Evolutionary conservation across 2,797 vertebrate species (phyloP), one percentile per base, ranked within the genome.

Genomic region (Hippocampus kuda): DNA sequence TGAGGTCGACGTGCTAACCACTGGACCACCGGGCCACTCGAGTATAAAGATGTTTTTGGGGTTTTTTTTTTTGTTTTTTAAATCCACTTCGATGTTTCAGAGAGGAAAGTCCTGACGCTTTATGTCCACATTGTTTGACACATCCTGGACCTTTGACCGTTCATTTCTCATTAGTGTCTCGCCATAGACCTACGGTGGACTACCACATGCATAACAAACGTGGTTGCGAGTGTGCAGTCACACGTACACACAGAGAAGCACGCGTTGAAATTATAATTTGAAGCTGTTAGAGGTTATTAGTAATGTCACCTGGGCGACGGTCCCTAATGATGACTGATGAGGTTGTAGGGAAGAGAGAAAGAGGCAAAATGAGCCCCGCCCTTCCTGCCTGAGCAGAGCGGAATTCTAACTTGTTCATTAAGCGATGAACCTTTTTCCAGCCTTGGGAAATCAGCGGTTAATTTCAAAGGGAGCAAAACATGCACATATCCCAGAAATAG

Each of bases 321-420:
- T 68, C 1, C 53, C 24, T 67, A 70, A 73, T 74, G 70, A 74
- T 74, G 66, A 70, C 51, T 71, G 75, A 77, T 70, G 42, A 6
- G 1, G 41, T 71, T 26, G 53, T 54, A 61, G 57, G 16, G n/a
- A 57, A 62, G n/a, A 68, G 51, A 56, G 53, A 24, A 26, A 41
- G 49, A 60, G 75, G 66, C 42, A 15, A 62, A 49, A 62, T 22
- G 18, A 7, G 41, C 54, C 64, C 44, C 51, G 48, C 77, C 24
- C 62, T 69, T n/a, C 54, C 42, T n/a, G 71, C 51, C 54, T 66
- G 1, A 15, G 62, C 68, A 60, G 65, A 65, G 65, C 69, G 73
- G 84, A 81, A 86, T 86, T 64, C 68, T 75, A 83, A 85, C 67
- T 30, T 75, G 54, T 24, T 78, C 71, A 86, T 88, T 75, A 86